Base-by-base conservation (phyloP, 1,140 invertebrate species). In the Bombus superbus region DNA sequence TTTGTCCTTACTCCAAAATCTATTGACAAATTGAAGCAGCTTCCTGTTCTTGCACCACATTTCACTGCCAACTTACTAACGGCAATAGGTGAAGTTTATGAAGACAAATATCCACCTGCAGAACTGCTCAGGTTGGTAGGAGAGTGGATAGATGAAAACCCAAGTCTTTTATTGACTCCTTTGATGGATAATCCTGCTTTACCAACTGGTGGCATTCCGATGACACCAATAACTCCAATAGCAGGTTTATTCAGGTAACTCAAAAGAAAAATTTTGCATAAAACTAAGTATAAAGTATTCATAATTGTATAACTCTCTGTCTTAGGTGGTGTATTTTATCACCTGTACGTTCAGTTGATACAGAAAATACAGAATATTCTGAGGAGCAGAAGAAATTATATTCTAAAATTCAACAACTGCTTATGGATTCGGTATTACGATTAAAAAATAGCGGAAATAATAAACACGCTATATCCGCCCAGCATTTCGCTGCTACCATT, bases 31-130 rank as follows among this genome's bases (percentile, higher is more conserved):
- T 93, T 98, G 8, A 96, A 97, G 90, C 95, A 96, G 73, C 92
- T 98, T 66, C 97, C 97, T 3, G 95, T 95, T 86, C 96, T 97
- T 18, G 97, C 97, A 4, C 97, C 97, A 18, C 97, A 97, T 90
- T 98, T 98, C 95, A 97, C 97, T 4, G 97, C 97, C 0, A 98
- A 98, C 94, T 97, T 98, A 88, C 96, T 98, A 79, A 97, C 97
- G 18, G 97, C 97, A 1, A 96, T 98, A 59, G 97, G 97, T n/a
- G 97, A 98, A 92, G 96, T 98, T 72, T 98, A 98, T 91, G 94
- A 93, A 72, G 94, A 95, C 47, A 91, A 92, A 83, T 92, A 94
- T 92, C 94, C 95, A 25, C 91, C 94, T 32, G 93, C 86, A 4
- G 91, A 94, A 73, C 82, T 95, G 15, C 91, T 95, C 10, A 88